A percentile compares a stretch with the other conserved stretches of the same genome.
phyloP scores from a whole-genome alignment of 2,113 vertebrate genomes.

The Mellivora capensis region DNA sequence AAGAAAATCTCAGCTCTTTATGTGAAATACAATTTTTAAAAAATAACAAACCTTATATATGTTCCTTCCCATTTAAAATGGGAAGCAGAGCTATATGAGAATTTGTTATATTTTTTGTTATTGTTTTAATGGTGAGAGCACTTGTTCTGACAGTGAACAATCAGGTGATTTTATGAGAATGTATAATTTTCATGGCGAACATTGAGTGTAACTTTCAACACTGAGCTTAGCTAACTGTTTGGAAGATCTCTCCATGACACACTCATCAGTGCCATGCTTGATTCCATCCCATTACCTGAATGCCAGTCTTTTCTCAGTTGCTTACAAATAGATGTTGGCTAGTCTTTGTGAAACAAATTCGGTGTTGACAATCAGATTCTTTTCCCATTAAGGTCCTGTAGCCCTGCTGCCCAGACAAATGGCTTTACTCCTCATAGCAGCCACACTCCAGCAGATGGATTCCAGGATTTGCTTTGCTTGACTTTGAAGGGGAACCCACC shows the following conservation, averaged over 20 bases:
- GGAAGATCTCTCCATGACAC: background rate
- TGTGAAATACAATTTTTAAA: background rate
- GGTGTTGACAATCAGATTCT: background rate
- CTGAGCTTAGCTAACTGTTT: background rate
- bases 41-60: background rate
- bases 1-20: background rate
- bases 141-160: background rate
- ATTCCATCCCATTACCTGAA: conserved; percentile 45
- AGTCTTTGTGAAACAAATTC: background rate
- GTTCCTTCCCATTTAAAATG: background rate
- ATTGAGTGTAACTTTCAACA: background rate
- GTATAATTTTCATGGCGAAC: background rate
- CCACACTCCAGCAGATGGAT: background rate
- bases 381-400: background rate
- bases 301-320: background rate
- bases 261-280: conserved; percentile 25
- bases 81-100: background rate
- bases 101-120: background rate
- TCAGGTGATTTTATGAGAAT: background rate
- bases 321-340: background rate
- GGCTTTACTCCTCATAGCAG: background rate
- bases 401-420: background rate
- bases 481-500: background rate
- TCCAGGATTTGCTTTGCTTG: background rate
- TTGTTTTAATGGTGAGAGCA: background rate